Percentiles rank a stretch among this genome's conserved stretches.
These are phyloP conservation scores for Chirona hameri DNA, from an alignment of 2,888 invertebrate species.

Conservation along the genomic window DNA sequence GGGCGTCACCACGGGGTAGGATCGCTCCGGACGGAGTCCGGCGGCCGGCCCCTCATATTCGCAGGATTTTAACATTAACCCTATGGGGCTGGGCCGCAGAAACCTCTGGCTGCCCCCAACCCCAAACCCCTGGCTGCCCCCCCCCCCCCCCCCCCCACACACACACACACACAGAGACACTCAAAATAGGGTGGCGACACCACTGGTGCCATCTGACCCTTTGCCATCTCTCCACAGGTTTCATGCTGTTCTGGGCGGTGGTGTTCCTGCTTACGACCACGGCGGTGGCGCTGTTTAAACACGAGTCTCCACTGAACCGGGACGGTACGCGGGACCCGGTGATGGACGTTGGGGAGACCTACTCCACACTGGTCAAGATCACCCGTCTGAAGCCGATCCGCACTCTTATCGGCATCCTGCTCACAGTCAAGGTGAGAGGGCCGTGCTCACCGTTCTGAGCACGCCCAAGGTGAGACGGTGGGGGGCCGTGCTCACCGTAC, in stretches of 20 bases:
- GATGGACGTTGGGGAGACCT: neutral
- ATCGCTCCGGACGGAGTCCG: too few relatives aligned
- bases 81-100: too few relatives aligned
- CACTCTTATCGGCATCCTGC: neutral
- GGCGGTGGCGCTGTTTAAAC: constrained; percentile 81
- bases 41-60: too few relatives aligned
- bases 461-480: neutral
- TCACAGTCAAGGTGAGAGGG: constrained; percentile 5
- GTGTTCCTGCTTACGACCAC: constrained; percentile 87
- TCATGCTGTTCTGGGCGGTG: constrained; percentile 92
- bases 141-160: too few relatives aligned
- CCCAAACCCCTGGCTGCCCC: neutral
- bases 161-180: too few relatives aligned
- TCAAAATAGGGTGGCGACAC: too few relatives aligned
- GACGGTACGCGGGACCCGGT: neutral
- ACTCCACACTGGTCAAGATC: neutral
- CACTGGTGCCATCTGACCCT: too few relatives aligned
- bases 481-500: too few relatives aligned
- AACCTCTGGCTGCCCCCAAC: too few relatives aligned
- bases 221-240: constrained; percentile 56
- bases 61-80: too few relatives aligned
- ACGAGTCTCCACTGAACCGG: constrained; percentile 61
- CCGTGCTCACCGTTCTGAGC: too few relatives aligned
- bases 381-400: constrained; percentile 1
- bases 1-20: too few relatives aligned